Evolutionary conservation across 2,797 vertebrate species (phyloP).

Genomic region (Margarornis squamiger): DNA sequence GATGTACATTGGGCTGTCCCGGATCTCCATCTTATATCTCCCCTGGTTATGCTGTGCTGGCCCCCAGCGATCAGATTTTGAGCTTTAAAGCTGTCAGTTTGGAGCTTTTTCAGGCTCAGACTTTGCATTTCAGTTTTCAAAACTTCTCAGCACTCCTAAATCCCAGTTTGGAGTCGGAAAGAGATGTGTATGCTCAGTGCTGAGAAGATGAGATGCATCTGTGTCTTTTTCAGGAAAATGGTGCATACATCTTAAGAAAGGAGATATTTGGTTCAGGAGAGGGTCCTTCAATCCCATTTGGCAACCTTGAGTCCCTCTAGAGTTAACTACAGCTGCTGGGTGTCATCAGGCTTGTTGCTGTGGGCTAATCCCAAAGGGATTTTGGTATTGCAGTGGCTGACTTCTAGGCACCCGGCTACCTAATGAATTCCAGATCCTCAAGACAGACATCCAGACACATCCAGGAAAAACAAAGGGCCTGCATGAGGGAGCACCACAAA

Average conservation of each 20-base stretch:
- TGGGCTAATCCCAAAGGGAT: neutral
- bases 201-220: neutral
- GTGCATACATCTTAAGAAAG: neutral
- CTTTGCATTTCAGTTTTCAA: neutral
- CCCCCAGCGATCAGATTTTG: accelerated
- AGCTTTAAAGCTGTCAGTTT: neutral
- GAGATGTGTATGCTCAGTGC: neutral
- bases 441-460: neutral
- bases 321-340: neutral
- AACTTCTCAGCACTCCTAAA: neutral
- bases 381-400: neutral
- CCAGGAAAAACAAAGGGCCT: neutral
- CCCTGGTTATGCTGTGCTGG: neutral
- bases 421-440: slow-evolving; percentile 13
- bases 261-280: neutral
- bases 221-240: neutral
- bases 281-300: neutral
- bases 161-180: neutral
- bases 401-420: neutral
- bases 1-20: neutral
- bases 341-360: neutral
- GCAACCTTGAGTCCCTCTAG: neutral
- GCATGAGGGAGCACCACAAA: neutral
- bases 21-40: neutral
- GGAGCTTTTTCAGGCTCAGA: neutral